Base-by-base conservation (phyloP, 2,113 vertebrate genomes). In the Bombycilla garrulus region DNA sequence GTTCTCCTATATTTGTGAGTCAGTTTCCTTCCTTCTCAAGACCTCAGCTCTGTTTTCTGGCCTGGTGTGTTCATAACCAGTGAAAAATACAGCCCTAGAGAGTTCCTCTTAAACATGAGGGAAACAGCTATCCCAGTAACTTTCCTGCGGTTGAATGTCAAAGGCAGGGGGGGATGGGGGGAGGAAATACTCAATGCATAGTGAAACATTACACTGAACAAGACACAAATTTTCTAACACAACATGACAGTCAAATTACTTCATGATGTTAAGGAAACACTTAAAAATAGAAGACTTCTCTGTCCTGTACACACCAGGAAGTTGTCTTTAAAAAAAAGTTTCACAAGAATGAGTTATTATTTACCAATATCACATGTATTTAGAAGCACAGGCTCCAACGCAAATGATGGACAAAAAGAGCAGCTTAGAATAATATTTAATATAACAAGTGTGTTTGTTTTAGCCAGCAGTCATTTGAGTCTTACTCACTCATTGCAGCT, bases 261-360 rank as follows among this genome's bases (percentile, higher is more conserved):
- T 74, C 22, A 73, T 54, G 42, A 86, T 87, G 88, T 92, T 89
- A 86, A 62, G 77, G 87, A 95, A 95, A 91, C 4, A 6, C 81
- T 81, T 91, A 64, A 88, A 94, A 97, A 93, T 84, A 96, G 86
- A 79, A 48, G 38, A 60, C 0, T 80, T 78, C 17, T 2, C 57
- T 85, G 35, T 62, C 42, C 38, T 77, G 10, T 60, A 54, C 50
- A 77, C 50, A 77, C 54, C 79, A 94, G 94, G 81, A 95, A 95
- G 66, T 7, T 69, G 54, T 15, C 57, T 65, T 73, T 36, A 31
- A 54, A 79, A 80, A 88, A 61, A 65, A 9, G 12, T 53, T 93
- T 74, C 91, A 78, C 62, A 93, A 70, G 50, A 62, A 61, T 95
- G 81, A 94, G 62, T 93, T 81, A 91, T 65, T 90, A 81, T 88